These are phyloP conservation scores for Oreotrochilus melanogaster DNA, from an alignment of 2,113 vertebrate species.

Conservation along the genomic window DNA sequence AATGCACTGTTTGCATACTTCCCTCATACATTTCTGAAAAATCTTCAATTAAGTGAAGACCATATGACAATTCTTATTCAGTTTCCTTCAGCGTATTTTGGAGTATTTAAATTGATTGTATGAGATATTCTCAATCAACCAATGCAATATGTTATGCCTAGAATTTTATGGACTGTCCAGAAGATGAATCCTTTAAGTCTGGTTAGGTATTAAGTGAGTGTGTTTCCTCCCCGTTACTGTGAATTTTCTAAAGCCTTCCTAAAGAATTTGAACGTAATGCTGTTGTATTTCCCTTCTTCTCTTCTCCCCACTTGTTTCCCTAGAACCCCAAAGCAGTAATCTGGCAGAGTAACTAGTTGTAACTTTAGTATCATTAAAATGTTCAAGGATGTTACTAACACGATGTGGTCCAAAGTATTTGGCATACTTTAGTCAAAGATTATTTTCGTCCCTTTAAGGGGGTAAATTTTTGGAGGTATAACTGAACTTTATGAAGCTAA, in stretches of 20 bases:
- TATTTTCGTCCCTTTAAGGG: neutral
- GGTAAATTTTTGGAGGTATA: neutral
- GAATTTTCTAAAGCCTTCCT: neutral
- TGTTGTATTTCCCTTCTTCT: neutral
- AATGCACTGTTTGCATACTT: slow-evolving; percentile 76
- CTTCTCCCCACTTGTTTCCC: neutral
- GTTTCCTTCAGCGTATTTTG: slow-evolving; percentile 61
- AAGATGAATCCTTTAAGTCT: neutral
- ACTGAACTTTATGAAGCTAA: neutral
- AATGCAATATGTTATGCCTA: neutral
- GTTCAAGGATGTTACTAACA: neutral
- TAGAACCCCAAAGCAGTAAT: neutral
- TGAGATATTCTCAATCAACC: neutral
- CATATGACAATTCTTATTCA: slow-evolving; percentile 57
- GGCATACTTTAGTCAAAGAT: neutral
- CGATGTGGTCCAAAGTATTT: neutral
- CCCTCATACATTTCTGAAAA: slow-evolving; percentile 71
- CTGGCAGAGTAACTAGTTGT: neutral
- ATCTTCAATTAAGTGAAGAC: slow-evolving; percentile 78
- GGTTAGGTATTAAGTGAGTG: neutral
- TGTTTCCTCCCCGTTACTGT: neutral
- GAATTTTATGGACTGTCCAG: neutral
- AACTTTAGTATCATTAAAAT: neutral
- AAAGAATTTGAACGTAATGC: neutral
- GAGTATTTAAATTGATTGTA: slow-evolving; percentile 54